A percentile compares a stretch with the other conserved stretches of the same genome.
These are phyloP conservation scores for Siphlonurus alternatus DNA, from an alignment of 2,888 invertebrate genomes.

Conservation along the genomic window DNA sequence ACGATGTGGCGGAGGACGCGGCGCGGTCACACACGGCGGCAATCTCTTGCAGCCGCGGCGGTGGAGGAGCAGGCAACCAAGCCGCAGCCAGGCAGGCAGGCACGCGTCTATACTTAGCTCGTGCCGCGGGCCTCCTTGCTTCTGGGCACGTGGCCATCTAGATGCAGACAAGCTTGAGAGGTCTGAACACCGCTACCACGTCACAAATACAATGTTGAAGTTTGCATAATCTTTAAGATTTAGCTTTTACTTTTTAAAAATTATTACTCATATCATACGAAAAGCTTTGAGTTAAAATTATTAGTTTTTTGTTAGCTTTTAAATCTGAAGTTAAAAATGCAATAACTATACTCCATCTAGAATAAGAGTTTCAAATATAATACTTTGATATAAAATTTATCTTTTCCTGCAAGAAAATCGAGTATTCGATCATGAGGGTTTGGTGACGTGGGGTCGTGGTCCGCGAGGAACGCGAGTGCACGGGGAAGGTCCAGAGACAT, in stretches of 20 bases:
- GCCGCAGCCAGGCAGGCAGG: background rate
- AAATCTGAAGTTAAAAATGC: too few species aligned
- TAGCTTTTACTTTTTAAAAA: too few species aligned
- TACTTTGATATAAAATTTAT: too few species aligned
- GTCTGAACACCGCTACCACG: background rate
- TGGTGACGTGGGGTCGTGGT: background rate
- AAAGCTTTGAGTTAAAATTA: too few species aligned
- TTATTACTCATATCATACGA: too few species aligned
- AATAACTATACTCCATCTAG: too few species aligned
- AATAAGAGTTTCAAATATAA: too few species aligned
- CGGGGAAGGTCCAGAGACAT: background rate
- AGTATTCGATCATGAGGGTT: too few species aligned
- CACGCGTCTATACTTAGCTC: background rate
- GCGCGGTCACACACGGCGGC: background rate
- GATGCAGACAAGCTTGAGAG: background rate
- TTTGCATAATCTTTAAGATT: too few species aligned
- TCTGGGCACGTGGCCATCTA: background rate
- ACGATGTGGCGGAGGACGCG: background rate
- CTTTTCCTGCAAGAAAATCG: too few species aligned
- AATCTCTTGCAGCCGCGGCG: background rate
- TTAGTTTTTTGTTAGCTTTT: too few species aligned
- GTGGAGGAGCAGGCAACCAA: background rate
- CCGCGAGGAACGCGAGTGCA: background rate
- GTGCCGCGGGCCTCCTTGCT: background rate
- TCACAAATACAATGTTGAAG: background rate